Evolutionary conservation across 35 echinoderm and acorn worm species (phyloP).

Genomic region (Stichopus chloronotus): DNA sequence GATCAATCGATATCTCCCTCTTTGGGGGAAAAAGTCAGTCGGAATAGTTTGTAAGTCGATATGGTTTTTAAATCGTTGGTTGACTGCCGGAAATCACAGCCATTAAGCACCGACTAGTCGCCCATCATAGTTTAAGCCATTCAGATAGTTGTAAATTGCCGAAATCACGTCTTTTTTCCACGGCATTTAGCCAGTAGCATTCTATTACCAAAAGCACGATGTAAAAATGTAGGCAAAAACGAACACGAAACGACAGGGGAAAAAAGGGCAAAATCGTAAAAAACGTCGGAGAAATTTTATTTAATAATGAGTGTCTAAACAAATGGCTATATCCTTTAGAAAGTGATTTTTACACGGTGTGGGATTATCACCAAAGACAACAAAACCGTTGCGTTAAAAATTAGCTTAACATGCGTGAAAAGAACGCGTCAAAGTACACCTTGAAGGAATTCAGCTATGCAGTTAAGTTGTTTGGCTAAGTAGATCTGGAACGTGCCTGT

Average conservation of each 20-base stretch:
- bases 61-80: conserved; percentile 41
- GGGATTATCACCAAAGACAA: background rate
- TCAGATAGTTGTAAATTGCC: too few relatives aligned
- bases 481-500: too few relatives aligned
- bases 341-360: background rate
- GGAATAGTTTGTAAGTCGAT: conserved; percentile 46
- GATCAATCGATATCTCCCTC: conserved; percentile 40
- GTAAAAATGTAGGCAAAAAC: background rate
- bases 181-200: background rate
- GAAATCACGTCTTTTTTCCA: too few relatives aligned
- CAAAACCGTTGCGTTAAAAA: background rate
- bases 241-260: background rate
- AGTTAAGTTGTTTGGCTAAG: background rate
- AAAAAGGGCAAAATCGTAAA: background rate
- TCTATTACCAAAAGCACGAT: background rate
- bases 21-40: conserved; percentile 38
- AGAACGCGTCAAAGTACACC: background rate
- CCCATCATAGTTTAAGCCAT: background rate
- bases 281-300: background rate
- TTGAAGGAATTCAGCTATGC: background rate
- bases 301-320: background rate
- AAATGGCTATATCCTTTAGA: background rate
- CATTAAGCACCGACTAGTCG: conserved; percentile 40
- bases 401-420: background rate
- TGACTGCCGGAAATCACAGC: conserved; percentile 49